Base-by-base conservation (phyloP, 2,113 vertebrate genomes). In the Corythornis vintsioides region DNA sequence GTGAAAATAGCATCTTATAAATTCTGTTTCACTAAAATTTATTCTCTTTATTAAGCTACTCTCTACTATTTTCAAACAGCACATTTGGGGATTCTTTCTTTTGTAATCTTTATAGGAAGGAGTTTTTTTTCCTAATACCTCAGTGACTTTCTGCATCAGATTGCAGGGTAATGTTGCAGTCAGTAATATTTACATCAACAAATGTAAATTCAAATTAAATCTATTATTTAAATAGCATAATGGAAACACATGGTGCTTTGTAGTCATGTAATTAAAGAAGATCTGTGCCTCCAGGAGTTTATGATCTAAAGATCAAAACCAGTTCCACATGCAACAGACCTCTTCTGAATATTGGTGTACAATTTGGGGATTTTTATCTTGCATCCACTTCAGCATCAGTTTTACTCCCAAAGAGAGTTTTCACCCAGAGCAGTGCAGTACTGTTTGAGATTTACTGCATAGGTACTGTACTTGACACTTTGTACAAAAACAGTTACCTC, bases 171-270 rank as follows among this genome's bases (percentile, higher is more conserved):
- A 52, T 83, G 84, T 67, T 93, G 89, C 70, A 95, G 84, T 89
- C 89, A 94, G 92, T 89, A 94, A 81, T 86, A 74, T 96, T 95
- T 96, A 92, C 75, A 94, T 92, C 89, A 92, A 95, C 84, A 96
- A 96, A 95, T 94, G 64, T 96, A 95, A 96, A 93, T 93, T 94
- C 82, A 93, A 93, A 93, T 95, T 96, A 95, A 94, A 94, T 91
- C 82, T 94, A 91, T 94, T 93, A 93, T 96, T 96, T 95, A 96
- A 96, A 96, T 93, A 90, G 80, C 93, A 95, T 96, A 95, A 95
- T 96, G 94, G 88, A 96, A 96, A 94, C 93, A 96, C 96, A 91
- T 95, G 94, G 92, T 92, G 78, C 95, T 94, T 96, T 96, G 92
- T 90, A 94, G 92, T 93, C 67, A 67, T 92, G 84, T 94, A 93